These are phyloP conservation scores for Nixonia krombeini DNA, from an alignment of 1,140 invertebrate species.

Conservation along the genomic window DNA sequence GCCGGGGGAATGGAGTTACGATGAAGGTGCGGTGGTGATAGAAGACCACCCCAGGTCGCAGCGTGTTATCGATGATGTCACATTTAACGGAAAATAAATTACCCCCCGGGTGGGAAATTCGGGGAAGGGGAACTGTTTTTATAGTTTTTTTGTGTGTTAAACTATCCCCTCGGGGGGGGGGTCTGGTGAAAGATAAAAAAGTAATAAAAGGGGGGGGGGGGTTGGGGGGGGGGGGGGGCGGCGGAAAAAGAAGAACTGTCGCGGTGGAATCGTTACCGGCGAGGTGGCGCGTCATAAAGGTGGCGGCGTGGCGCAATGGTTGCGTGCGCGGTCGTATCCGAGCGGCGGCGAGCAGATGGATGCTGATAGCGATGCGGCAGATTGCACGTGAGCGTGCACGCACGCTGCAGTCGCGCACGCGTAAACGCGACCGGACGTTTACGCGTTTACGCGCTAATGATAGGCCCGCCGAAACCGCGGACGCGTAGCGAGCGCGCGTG, in stretches of 20 bases:
- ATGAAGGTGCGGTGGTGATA: too few relatives aligned
- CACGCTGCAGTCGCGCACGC: conserved; percentile 10
- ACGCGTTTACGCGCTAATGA: conserved; percentile 53
- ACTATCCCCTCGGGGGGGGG: too few relatives aligned
- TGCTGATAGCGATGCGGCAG: conserved; percentile 29
- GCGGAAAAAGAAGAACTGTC: conserved; percentile 15
- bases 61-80: too few relatives aligned
- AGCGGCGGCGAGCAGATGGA: conserved; percentile 42
- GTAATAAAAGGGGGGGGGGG: too few relatives aligned
- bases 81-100: too few relatives aligned
- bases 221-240: too few relatives aligned
- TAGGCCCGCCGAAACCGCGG: conserved; percentile 45
- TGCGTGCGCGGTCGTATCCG: conserved; percentile 37
- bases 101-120: too few relatives aligned
- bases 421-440: conserved; percentile 17
- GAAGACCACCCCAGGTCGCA: too few relatives aligned
- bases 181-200: too few relatives aligned
- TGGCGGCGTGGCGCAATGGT: conserved; percentile 15
- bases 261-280: conserved; percentile 32
- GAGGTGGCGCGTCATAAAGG: conserved; percentile 39
- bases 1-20: too few relatives aligned
- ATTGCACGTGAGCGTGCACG: conserved; percentile 42
- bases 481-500: conserved; percentile 32
- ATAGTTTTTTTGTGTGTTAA: not conserved
- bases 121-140: not conserved